Base-by-base conservation (phyloP, 2,113 vertebrate species). In the Synodontis membranacea region DNA sequence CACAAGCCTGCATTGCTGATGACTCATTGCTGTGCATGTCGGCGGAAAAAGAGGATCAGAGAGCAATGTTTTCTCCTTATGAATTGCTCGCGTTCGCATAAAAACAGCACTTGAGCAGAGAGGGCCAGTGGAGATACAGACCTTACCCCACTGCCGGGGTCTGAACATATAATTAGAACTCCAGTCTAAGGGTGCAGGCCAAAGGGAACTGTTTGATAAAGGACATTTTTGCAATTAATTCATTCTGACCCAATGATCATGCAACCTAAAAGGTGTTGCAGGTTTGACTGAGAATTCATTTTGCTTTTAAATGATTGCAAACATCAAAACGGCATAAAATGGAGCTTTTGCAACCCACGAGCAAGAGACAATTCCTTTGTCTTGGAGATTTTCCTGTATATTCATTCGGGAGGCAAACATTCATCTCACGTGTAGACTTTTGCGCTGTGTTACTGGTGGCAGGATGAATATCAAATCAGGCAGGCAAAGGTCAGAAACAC, bases 21-120 rank as follows among this genome's bases (percentile, higher is more conserved):
- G 89, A 89, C 50, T 82, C 89, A 88, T 31, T 81, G 50, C n/a
- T 46, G 86, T 46, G 39, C 44, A 66, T 70, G 48, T 23, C 28
- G 37, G 56, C 23, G 54, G 52, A 28, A 34, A 8, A 10, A 66
- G 66, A 19, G 48, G 78, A 88, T 85, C 64, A 81, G 48, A 85
- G 83, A 70, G 42, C 48, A 88, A 34, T 31, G 46, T 74, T 50
- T 74, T 56, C 64, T 50, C n/a, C 75, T 80, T 60, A 72, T 70
- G 68, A 84, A 84, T 84, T 70, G 81, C 62, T 75, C 48, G 64
- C 44, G 62, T 80, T 86, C 17, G 31, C 74, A 85, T 80, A 86
- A 68, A 85, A 34, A 52, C 44, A 17, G 74, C 50, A n/a, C 74
- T 85, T 79, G 52, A 66, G 62, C 11, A 31, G 34, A 85, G 56